Percentiles rank a stretch among this genome's conserved stretches.
Conservation (phyloP, 2,113 vertebrate species). For the Daphoenositta chrysoptera region DNA sequence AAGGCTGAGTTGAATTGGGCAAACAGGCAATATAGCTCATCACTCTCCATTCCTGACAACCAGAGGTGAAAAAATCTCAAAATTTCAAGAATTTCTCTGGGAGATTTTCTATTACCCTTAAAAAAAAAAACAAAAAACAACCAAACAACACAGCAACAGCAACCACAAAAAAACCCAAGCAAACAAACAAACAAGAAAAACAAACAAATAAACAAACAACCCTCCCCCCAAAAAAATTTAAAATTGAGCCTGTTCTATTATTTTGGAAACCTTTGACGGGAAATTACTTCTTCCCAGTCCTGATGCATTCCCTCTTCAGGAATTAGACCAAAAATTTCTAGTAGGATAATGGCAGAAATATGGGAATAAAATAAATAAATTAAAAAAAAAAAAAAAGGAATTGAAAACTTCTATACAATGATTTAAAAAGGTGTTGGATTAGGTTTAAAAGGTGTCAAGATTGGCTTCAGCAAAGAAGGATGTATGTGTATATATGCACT, state of each 20-base stretch:
- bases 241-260: fast-evolving
- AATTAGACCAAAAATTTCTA: not conserved
- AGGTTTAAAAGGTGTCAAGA: not conserved
- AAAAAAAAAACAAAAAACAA: not conserved
- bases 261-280: not conserved
- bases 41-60: not conserved
- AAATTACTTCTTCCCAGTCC: not conserved
- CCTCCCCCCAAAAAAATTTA: not conserved
- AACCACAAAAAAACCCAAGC: not conserved
- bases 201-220: not conserved
- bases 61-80: not conserved
- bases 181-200: not conserved
- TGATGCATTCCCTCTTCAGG: not conserved
- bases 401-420: fast-evolving
- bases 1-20: not conserved
- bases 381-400: not conserved
- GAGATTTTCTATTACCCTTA: not conserved
- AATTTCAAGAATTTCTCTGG: not conserved
- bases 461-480: not conserved
- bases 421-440: not conserved
- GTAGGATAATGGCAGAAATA: not conserved
- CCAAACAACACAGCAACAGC: too few relatives aligned
- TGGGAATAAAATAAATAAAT: not conserved
- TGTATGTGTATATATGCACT: too few relatives aligned
- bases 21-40: not conserved